These are phyloP conservation scores for Apis laboriosa DNA, from an alignment of 1,140 invertebrate genomes.

Conservation along the genomic window DNA sequence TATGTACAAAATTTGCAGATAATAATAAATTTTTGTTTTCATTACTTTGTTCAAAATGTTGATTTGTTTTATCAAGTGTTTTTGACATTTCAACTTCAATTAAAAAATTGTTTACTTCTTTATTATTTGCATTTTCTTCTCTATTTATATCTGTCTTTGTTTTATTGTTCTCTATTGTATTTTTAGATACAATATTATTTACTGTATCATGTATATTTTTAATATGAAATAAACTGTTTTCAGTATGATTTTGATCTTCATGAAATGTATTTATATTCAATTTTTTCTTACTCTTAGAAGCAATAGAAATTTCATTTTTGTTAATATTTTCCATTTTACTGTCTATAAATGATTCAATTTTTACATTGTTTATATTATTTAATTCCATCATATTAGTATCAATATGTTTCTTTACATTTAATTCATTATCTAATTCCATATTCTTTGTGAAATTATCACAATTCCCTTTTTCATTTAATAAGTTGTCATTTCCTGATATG, in stretches of 20 bases:
- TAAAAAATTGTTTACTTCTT: neutral
- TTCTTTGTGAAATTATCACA: neutral
- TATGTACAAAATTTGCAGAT: neutral
- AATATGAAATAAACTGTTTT: neutral
- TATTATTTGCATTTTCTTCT: neutral
- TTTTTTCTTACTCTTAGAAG: neutral
- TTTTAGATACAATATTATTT: neutral
- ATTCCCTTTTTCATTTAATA: neutral
- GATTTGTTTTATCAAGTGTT: neutral
- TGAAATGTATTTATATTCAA: neutral
- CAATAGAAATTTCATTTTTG: neutral
- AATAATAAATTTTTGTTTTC: neutral
- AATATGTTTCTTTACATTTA: neutral
- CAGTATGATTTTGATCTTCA: neutral
- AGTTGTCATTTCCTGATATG: neutral
- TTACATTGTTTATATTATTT: neutral
- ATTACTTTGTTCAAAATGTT: neutral
- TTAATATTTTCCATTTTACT: neutral
- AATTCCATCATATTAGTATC: neutral
- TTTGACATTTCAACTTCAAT: neutral
- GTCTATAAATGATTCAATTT: no score
- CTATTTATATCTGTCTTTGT: neutral
- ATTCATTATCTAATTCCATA: neutral
- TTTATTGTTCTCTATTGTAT: neutral
- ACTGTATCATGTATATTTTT: neutral